Evolutionary conservation across 92 coral and sea anemone genomes (phyloP), one percentile per base, ranked within the genome.

Genomic region (Palythoa grandis): DNA sequence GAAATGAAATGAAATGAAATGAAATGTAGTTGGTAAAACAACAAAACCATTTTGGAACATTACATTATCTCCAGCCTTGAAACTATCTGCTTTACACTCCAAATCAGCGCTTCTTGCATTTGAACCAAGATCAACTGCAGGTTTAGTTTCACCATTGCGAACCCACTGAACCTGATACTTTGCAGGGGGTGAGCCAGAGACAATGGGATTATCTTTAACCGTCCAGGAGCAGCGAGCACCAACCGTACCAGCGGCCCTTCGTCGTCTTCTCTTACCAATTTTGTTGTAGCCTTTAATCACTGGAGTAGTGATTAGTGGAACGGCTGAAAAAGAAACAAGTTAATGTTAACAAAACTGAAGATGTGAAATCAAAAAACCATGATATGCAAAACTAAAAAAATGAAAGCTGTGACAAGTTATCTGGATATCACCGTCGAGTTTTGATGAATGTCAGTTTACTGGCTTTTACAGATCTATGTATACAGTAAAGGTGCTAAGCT

Each of bases 111-210:
- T 22, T 66, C 85, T 80, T 12, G 72, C 58, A 22, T 8, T 22
- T 10, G 19, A 17, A 1, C 85, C 85, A 66, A 79, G 38, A 40
- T n/a, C 20, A 39, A 79, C 56, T 3, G 17, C 72, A 2, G 84
- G 84, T 39, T 23, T 50, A 12, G 58, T 37, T 40, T 39, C 60
- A 12, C 70, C 70, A 25, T 79, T 79, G 25, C 4, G 16, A 13
- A 61, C 73, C 84, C 84, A 79, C 16, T 79, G 84, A 22, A 79
- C 84, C 73, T 79, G 73, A 15, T 79, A 79, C 40, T 79, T 79
- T 0, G 84, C 84, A 3, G 57, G 7, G 1, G 84, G 84, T 5
- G 11, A 10, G 2, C 73, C 73, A 6, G 71, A 38, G 7, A 79
- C 84, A 35, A 79, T 65, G 3, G 84, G 84, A 14, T 79, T 79